Conservation (phyloP, 2,888 invertebrate genomes). For the Escarpia spicata region DNA sequence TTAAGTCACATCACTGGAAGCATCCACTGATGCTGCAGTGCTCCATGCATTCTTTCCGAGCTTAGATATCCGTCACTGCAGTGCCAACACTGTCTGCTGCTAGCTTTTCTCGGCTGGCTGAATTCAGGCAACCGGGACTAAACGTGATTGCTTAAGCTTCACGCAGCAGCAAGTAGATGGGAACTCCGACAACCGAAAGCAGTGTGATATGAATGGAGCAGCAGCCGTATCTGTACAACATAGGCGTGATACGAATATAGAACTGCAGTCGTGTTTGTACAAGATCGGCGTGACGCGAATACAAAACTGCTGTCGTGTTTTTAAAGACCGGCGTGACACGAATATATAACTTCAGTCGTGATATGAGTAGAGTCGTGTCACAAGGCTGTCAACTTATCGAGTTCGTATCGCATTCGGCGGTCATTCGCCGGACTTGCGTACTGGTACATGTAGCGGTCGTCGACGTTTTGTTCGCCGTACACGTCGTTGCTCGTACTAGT, state of each 20-base stretch:
- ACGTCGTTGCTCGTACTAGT: not conserved
- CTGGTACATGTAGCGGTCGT: not conserved
- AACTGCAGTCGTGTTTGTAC: no score
- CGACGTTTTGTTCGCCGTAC: conserved; percentile 18
- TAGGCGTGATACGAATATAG: no score
- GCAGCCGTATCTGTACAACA: no score
- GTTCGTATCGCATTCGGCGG: conserved; percentile 35
- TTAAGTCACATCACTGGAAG: not conserved
- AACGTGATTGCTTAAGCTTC: not conserved
- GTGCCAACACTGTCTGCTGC: no score
- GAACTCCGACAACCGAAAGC: not conserved
- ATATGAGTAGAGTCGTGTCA: conserved; percentile 23
- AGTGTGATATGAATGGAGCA: not conserved
- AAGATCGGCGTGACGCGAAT: no score
- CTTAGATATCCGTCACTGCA: no score
- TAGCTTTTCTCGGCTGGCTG: no score
- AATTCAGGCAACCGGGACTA: not conserved
- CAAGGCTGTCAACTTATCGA: conserved; percentile 40
- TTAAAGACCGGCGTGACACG: no score
- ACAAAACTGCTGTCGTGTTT: no score
- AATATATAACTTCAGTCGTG: not conserved
- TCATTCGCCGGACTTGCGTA: conserved; percentile 25
- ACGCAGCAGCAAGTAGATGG: not conserved
- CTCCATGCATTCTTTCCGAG: no score
- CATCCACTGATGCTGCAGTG: not conserved